Conservation (phyloP, 2,113 vertebrate species). For the Sapayoa aenigma region DNA sequence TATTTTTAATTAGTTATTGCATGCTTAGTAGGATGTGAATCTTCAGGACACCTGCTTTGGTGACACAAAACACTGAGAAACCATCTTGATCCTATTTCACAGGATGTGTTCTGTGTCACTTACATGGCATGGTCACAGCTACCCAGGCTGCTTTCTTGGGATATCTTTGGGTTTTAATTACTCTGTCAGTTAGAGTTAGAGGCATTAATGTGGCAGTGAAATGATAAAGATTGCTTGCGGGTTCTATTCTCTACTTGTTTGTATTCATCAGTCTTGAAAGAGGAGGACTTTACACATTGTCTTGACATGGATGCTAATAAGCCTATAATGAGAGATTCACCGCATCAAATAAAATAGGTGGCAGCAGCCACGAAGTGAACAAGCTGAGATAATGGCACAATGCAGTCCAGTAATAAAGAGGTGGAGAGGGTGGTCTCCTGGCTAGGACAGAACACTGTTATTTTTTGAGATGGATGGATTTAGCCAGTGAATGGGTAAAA, state of each 20-base stretch:
- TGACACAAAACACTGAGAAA: constrained; percentile 22
- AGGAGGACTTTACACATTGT: constrained; percentile 19
- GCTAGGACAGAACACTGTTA: background rate
- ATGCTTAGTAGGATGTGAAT: constrained; percentile 29
- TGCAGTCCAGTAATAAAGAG: background rate
- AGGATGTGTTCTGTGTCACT: background rate
- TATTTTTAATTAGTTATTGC: constrained; percentile 38
- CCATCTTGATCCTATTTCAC: constrained; percentile 26
- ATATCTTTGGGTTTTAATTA: constrained; percentile 46
- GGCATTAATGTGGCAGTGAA: constrained; percentile 28
- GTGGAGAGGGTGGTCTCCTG: background rate
- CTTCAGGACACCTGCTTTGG: constrained; percentile 12
- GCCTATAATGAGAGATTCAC: background rate
- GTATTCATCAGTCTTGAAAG: constrained; percentile 11
- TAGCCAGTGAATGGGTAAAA: background rate
- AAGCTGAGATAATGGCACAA: background rate
- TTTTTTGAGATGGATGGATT: constrained; percentile 10
- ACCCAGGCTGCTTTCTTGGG: background rate
- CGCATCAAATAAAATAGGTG: constrained; percentile 8
- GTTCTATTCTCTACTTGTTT: constrained; percentile 36
- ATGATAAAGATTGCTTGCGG: background rate
- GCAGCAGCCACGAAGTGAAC: constrained; percentile 17
- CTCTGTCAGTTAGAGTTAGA: constrained; percentile 57
- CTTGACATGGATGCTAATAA: constrained; percentile 42
- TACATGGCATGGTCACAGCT: background rate